Evolutionary conservation across 2,113 vertebrate species (phyloP).

Genomic region (Rhinopomastus cyanomelas): DNA sequence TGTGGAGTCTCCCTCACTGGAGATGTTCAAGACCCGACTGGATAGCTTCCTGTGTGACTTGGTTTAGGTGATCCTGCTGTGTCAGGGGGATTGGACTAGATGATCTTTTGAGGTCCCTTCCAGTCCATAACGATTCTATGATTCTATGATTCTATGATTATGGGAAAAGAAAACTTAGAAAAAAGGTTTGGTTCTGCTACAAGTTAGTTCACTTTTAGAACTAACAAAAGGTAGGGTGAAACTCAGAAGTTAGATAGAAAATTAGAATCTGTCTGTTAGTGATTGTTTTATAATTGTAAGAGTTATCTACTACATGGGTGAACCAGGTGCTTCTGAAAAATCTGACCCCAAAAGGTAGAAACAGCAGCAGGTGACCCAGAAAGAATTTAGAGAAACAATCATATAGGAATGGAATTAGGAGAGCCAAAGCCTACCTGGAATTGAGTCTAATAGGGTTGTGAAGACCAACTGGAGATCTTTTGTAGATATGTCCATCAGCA

Average conservation of each 20-base stretch:
- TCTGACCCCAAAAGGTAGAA: not conserved
- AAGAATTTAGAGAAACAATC: not conserved
- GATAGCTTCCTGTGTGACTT: too few relatives aligned
- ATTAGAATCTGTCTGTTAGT: not conserved
- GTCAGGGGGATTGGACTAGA: too few relatives aligned
- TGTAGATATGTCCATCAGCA: not conserved
- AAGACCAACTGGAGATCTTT: not conserved
- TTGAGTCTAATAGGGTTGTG: not conserved
- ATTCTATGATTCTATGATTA: too few relatives aligned
- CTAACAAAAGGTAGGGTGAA: not conserved
- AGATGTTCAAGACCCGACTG: too few relatives aligned
- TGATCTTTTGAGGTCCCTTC: too few relatives aligned
- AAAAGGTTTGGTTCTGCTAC: not conserved
- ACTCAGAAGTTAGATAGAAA: too few relatives aligned
- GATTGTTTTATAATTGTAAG: not conserved
- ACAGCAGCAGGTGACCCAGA: not conserved
- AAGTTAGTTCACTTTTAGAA: not conserved
- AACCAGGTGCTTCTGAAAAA: not conserved
- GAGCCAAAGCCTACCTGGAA: not conserved
- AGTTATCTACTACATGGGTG: not conserved
- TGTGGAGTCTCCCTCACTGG: too few relatives aligned
- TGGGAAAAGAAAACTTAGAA: not conserved
- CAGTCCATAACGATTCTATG: too few relatives aligned
- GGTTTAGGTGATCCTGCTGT: too few relatives aligned
- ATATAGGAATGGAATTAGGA: not conserved